Conservation (phyloP, 1,140 invertebrate species). For the Cepaea nemoralis region DNA sequence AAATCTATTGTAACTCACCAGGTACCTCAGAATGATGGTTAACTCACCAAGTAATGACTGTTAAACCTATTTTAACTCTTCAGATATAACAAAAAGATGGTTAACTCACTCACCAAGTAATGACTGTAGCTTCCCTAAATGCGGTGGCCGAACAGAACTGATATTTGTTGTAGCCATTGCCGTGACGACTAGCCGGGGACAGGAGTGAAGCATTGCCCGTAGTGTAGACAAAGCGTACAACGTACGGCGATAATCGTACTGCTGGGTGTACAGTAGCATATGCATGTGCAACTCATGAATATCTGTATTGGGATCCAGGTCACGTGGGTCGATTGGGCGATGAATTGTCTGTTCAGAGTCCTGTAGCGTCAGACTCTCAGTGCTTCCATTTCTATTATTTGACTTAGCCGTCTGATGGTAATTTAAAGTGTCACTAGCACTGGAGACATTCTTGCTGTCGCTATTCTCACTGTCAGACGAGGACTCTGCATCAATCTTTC, state of each 20-base stretch:
- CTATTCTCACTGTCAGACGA: slow-evolving; percentile 26
- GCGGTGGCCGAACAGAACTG: slow-evolving; percentile 71
- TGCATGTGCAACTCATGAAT: slow-evolving; percentile 87
- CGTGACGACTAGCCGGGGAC: slow-evolving; percentile 82
- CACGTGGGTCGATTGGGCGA: slow-evolving; percentile 41
- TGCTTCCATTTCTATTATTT: slow-evolving; percentile 21
- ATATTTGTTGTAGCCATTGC: slow-evolving; percentile 81
- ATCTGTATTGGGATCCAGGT: slow-evolving; percentile 47
- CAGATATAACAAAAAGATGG: background rate
- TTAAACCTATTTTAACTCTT: no score
- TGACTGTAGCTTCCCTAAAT: slow-evolving; percentile 76
- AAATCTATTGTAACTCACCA: no score
- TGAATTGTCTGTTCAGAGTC: slow-evolving; percentile 1
- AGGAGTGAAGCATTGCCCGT: slow-evolving; percentile 81
- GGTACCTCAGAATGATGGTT: no score
- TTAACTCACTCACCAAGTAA: slow-evolving; percentile 74
- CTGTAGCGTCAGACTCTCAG: slow-evolving; percentile 1
- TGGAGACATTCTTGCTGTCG: background rate
- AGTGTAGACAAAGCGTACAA: slow-evolving; percentile 85
- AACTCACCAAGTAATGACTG: no score
- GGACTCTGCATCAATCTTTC: slow-evolving; percentile 19
- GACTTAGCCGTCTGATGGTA: background rate
- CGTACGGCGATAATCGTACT: slow-evolving; percentile 84
- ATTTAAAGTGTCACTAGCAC: background rate
- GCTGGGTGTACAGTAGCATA: slow-evolving; percentile 84